A percentile compares a stretch with the other conserved stretches of the same genome.
These are phyloP conservation scores for Hyphantria cunea DNA, from an alignment of 1,140 invertebrate genomes.

Conservation along the genomic window DNA sequence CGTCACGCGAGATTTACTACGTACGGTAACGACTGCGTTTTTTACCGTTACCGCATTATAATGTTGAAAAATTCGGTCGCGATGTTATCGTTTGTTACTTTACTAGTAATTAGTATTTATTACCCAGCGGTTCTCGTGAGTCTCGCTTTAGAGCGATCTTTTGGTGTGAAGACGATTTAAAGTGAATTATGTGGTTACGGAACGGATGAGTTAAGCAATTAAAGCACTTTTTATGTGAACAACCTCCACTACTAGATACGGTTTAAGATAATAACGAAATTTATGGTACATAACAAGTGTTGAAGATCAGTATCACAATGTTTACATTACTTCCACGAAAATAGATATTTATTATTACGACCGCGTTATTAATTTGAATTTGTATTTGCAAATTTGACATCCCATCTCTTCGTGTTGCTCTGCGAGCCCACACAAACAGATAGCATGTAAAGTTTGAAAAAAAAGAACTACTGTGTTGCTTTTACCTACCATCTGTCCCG, in stretches of 20 bases:
- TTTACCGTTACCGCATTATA: constrained; percentile 52
- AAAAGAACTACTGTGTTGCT: constrained; percentile 57
- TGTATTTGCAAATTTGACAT: constrained; percentile 28
- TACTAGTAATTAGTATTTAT: constrained; percentile 80
- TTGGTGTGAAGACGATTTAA: constrained; percentile 60
- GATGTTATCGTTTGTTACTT: constrained; percentile 75
- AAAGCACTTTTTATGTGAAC: constrained; percentile 60
- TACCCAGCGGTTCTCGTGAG: constrained; percentile 49
- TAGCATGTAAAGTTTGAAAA: constrained; percentile 54
- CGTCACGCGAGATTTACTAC: constrained; percentile 75
- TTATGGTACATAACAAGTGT: constrained; percentile 44
- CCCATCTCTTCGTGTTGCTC: too few relatives aligned
- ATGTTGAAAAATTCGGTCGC: constrained; percentile 63
- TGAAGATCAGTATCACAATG: constrained; percentile 21
- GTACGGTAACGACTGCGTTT: constrained; percentile 67
- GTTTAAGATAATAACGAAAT: constrained; percentile 53
- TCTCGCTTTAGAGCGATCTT: constrained; percentile 36
- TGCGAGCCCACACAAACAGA: constrained; percentile 65
- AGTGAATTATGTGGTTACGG: constrained; percentile 65
- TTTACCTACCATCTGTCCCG: constrained; percentile 67
- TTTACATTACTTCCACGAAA: constrained; percentile 4
- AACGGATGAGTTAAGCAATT: constrained; percentile 69
- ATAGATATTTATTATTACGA: background rate
- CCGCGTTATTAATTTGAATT: constrained; percentile 26
- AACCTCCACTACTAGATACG: constrained; percentile 50